Conservation (phyloP, 2,888 invertebrate genomes). For the Drosophila paucipuncta region DNA sequence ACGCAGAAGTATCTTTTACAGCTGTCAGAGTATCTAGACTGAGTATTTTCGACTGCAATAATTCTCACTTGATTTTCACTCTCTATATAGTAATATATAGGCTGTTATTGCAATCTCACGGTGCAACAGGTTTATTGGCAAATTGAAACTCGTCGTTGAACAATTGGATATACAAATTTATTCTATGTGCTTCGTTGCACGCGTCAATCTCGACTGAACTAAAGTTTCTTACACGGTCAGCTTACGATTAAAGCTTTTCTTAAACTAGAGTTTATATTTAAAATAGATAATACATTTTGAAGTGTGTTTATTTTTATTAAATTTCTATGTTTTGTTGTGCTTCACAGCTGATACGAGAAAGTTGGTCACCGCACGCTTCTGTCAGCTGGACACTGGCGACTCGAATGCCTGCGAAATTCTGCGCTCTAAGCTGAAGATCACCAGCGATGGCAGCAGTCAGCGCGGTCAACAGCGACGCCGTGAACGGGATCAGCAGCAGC, state of each 20-base stretch:
- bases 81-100: background rate
- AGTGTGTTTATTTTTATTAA: no score
- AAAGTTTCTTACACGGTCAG: background rate
- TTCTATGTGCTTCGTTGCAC: background rate
- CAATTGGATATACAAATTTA: background rate
- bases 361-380: constrained; percentile 83
- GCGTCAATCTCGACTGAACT: background rate
- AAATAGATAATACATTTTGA: background rate
- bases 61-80: background rate
- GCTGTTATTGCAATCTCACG: background rate
- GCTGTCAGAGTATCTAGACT: background rate
- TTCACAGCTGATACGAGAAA: constrained; percentile 64
- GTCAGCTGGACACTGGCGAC: constrained; percentile 83
- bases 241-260: background rate
- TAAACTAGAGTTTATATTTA: background rate
- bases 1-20: background rate
- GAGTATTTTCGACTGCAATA: background rate
- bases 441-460: constrained; percentile 27
- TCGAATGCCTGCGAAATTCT: constrained; percentile 83
- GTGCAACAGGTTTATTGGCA: background rate
- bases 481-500: constrained; percentile 48
- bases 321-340: background rate
- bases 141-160: background rate
- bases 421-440: constrained; percentile 70
- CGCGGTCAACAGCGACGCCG: constrained; percentile 37